phyloP scores from a whole-genome alignment of 2,797 vertebrate genomes.

The Lacerta viridis region DNA sequence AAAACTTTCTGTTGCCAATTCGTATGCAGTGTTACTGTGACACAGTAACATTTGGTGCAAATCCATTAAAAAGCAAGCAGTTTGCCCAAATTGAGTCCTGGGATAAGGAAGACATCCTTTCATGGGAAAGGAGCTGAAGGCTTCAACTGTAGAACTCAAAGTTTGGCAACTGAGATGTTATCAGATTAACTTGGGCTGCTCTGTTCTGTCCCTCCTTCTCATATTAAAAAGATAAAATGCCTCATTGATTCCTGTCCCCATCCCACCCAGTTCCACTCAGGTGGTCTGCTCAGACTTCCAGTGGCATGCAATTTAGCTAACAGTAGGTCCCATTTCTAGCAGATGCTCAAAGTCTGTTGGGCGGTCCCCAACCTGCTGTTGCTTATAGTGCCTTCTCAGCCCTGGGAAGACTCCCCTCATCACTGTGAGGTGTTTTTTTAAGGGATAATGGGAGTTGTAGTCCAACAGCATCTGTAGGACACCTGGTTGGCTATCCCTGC shows the following conservation, averaged over 20 bases:
- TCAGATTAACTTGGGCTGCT: neutral
- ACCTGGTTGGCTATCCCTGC: too few species aligned
- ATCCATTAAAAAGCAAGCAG: neutral
- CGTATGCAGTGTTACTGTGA: neutral
- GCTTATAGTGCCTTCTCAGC: too few species aligned
- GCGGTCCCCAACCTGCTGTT: too few species aligned
- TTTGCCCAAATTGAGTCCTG: neutral
- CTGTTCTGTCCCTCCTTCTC: neutral
- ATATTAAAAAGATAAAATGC: neutral
- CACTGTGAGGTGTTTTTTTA: too few species aligned
- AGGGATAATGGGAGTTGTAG: too few species aligned
- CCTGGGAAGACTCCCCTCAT: too few species aligned
- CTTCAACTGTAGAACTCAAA: neutral
- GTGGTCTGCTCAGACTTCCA: too few species aligned
- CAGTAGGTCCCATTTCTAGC: too few species aligned
- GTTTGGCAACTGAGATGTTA: neutral
- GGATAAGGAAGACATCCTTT: neutral
- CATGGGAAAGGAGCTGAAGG: neutral
- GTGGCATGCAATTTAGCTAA: too few species aligned
- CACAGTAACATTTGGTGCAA: neutral
- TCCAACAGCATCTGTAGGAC: too few species aligned
- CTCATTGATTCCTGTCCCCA: too few species aligned
- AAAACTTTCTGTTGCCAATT: neutral
- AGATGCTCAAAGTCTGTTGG: too few species aligned
- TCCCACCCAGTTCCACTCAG: neutral